A percentile compares a stretch with the other conserved stretches of the same genome.
Evolutionary conservation across 2,797 vertebrate species (phyloP).

Genomic region (Onychomys leucogaster): DNA sequence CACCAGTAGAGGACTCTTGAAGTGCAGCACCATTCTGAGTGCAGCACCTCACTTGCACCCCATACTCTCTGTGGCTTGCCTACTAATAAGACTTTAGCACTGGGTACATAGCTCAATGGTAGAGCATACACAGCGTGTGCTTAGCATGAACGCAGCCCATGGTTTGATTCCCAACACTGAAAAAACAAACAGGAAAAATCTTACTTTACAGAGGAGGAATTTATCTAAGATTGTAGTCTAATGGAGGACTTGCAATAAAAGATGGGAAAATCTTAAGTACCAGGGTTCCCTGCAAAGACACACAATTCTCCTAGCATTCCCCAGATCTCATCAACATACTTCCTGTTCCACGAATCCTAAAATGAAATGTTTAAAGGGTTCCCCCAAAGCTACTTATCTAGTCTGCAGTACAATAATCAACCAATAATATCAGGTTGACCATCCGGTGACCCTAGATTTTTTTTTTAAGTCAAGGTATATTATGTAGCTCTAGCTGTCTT

Average conservation of each 20-base stretch:
- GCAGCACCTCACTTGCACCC: constrained; percentile 25
- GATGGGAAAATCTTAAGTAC: background rate
- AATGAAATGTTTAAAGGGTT: constrained; percentile 36
- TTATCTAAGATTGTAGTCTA: background rate
- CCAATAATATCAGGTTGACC: constrained; percentile 36
- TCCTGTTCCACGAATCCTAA: constrained; percentile 11
- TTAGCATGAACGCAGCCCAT: background rate
- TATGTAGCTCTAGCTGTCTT: background rate
- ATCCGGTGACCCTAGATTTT: constrained; percentile 35
- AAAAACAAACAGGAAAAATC: background rate
- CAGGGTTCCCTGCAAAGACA: constrained; percentile 6
- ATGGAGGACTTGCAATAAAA: background rate
- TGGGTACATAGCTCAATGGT: background rate
- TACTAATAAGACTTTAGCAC: constrained; percentile 35
- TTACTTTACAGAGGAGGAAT: constrained; percentile 39
- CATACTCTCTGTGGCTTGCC: background rate
- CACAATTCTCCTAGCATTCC: background rate
- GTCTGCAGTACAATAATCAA: constrained; percentile 49
- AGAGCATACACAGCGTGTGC: background rate
- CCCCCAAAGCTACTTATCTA: constrained; percentile 15
- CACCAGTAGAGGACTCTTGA: background rate
- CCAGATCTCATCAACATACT: background rate
- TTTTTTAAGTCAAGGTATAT: background rate
- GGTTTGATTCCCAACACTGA: background rate
- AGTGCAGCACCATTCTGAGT: background rate